Percentiles rank a stretch among this genome's conserved stretches.
phyloP scores from a whole-genome alignment of 1,140 invertebrate species.

The Diorhabda sublineata region DNA sequence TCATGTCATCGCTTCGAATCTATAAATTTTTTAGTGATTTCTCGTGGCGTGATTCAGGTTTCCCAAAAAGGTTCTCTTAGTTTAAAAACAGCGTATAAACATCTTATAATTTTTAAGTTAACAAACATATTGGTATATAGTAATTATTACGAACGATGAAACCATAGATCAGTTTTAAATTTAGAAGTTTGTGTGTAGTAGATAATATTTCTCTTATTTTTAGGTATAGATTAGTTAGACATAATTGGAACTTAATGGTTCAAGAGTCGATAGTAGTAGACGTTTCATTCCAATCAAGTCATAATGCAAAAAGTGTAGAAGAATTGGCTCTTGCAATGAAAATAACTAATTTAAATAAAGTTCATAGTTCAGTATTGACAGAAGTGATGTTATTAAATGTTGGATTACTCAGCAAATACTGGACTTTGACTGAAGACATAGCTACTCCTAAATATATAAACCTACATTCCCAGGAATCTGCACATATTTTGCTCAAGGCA shows the following conservation, averaged over 20 bases:
- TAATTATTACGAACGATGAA: too few relatives aligned
- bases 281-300: conserved; percentile 52
- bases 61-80: too few relatives aligned
- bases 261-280: conserved; percentile 62
- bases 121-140: too few relatives aligned
- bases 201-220: conserved; percentile 28
- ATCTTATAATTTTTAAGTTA: too few relatives aligned
- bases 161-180: too few relatives aligned
- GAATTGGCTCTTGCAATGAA: conserved; percentile 60
- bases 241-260: conserved; percentile 66
- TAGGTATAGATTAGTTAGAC: conserved; percentile 64
- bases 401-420: conserved; percentile 53
- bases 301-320: conserved; percentile 49
- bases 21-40: too few relatives aligned
- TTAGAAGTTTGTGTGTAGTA: too few relatives aligned
- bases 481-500: conserved; percentile 52
- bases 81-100: too few relatives aligned
- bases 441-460: conserved; percentile 45
- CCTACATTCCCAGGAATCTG: conserved; percentile 52
- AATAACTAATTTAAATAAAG: conserved; percentile 63
- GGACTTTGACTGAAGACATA: conserved; percentile 49
- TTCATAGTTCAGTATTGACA: conserved; percentile 56
- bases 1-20: too few relatives aligned
- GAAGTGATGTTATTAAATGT: conserved; percentile 59
- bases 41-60: too few relatives aligned